Evolutionary conservation across 2,797 vertebrate species (phyloP).

Genomic region (Channa striata): DNA sequence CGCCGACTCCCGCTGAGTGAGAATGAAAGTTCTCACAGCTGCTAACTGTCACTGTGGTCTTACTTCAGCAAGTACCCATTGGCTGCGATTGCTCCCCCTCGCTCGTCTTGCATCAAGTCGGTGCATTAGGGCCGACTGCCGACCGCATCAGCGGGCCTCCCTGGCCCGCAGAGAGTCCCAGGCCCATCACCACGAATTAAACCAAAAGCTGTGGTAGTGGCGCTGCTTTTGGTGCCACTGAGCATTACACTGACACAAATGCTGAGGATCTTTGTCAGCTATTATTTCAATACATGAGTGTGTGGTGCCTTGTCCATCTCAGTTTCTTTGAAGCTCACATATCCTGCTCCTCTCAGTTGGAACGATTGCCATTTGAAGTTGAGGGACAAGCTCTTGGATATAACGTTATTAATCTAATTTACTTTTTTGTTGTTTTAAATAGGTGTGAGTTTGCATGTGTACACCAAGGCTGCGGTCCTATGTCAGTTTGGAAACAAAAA

Average conservation of each 20-base stretch:
- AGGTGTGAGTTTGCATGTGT: not conserved
- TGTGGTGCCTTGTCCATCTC: conserved; percentile 76
- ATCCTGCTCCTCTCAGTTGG: conserved; percentile 49
- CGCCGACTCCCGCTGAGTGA: conserved; percentile 64
- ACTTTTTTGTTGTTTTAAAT: conserved; percentile 10
- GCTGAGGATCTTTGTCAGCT: conserved; percentile 86
- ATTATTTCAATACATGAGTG: conserved; percentile 84
- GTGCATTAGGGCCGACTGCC: conserved; percentile 76
- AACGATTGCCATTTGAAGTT: conserved; percentile 55
- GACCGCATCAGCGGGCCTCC: conserved; percentile 75
- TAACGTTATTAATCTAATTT: conserved; percentile 49
- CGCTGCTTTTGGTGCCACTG: conserved; percentile 83
- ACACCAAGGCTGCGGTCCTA: not conserved
- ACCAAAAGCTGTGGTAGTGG: conserved; percentile 73
- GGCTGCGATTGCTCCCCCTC: conserved; percentile 62
- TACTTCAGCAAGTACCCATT: conserved; percentile 77
- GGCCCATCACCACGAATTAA: conserved; percentile 82
- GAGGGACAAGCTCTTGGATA: conserved; percentile 23
- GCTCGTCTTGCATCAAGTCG: conserved; percentile 74
- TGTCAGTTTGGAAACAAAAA: too few relatives aligned
- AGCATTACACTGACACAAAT: conserved; percentile 80
- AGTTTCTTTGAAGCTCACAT: conserved; percentile 63
- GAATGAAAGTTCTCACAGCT: conserved; percentile 82
- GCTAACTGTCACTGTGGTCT: conserved; percentile 80
- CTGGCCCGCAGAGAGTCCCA: conserved; percentile 75